Evolutionary conservation across 1,140 invertebrate genomes (phyloP).

Genomic region (Archivesica marissinica): DNA sequence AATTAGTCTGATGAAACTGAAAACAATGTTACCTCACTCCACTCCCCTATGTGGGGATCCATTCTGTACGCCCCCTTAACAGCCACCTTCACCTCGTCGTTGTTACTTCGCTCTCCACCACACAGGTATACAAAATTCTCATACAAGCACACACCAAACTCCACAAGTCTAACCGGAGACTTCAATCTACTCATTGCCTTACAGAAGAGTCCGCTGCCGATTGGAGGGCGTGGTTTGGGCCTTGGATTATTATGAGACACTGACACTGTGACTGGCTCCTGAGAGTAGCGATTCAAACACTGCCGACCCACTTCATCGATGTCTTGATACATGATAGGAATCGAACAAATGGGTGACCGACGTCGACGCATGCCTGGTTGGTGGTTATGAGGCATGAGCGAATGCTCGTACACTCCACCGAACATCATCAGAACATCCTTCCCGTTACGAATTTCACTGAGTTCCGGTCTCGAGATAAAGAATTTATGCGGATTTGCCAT

Average conservation of each 20-base stretch:
- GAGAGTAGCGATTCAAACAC: background rate
- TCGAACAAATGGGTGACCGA: background rate
- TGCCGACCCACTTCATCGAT: background rate
- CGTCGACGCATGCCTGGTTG: background rate
- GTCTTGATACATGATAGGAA: background rate
- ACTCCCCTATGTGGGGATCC: conserved; percentile 4
- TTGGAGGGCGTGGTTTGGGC: background rate
- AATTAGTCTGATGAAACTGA: background rate
- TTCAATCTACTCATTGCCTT: background rate
- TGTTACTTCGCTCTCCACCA: background rate
- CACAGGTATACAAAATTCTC: conserved; percentile 1
- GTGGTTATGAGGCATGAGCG: background rate
- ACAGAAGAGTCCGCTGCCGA: background rate
- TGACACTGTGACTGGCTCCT: background rate
- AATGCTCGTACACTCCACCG: background rate
- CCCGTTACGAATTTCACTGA: conserved; percentile 1
- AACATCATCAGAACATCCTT: conserved; percentile 6
- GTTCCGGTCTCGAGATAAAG: background rate
- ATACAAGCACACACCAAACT: background rate
- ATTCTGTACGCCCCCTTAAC: background rate
- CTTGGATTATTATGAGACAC: background rate
- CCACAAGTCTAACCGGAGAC: background rate
- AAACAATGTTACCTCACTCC: background rate
- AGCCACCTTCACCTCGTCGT: background rate
- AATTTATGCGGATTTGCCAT: background rate